Percentiles rank a stretch among this genome's conserved stretches.
These are phyloP conservation scores for Melanerpes formicivorus DNA, from an alignment of 2,113 vertebrate species.

Conservation along the genomic window DNA sequence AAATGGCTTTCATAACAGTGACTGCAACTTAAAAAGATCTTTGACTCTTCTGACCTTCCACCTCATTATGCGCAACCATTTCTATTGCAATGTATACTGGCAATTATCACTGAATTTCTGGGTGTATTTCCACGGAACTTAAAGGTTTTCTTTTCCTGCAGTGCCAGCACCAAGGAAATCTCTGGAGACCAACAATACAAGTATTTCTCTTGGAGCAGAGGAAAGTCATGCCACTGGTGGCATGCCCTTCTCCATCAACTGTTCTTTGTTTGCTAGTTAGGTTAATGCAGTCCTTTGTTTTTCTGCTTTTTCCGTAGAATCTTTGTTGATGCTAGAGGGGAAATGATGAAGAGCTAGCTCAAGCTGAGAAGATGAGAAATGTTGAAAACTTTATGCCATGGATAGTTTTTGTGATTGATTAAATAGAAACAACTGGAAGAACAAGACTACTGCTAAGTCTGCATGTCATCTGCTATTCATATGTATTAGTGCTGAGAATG, in stretches of 20 bases:
- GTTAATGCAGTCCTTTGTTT: not conserved
- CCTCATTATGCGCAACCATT: not conserved
- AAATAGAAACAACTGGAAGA: conserved; percentile 37
- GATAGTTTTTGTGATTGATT: not conserved
- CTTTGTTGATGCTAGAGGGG: not conserved
- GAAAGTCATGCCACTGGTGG: not conserved
- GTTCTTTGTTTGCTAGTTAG: not conserved
- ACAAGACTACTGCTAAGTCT: not conserved
- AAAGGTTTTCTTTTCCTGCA: not conserved
- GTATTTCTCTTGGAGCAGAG: not conserved
- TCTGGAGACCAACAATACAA: not conserved
- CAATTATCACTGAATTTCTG: not conserved
- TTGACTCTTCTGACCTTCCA: not conserved
- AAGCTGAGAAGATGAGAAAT: not conserved
- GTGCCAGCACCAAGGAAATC: not conserved
- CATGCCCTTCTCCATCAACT: not conserved
- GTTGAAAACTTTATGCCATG: not conserved
- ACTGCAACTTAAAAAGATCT: not conserved
- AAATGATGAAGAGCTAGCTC: not conserved
- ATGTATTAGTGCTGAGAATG: not conserved
- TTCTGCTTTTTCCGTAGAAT: not conserved
- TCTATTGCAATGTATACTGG: not conserved
- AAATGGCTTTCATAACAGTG: not conserved
- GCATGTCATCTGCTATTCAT: not conserved
- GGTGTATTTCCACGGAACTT: not conserved